Evolutionary conservation across 2,113 vertebrate genomes (phyloP).

Genomic region (Cheilinus undulatus): DNA sequence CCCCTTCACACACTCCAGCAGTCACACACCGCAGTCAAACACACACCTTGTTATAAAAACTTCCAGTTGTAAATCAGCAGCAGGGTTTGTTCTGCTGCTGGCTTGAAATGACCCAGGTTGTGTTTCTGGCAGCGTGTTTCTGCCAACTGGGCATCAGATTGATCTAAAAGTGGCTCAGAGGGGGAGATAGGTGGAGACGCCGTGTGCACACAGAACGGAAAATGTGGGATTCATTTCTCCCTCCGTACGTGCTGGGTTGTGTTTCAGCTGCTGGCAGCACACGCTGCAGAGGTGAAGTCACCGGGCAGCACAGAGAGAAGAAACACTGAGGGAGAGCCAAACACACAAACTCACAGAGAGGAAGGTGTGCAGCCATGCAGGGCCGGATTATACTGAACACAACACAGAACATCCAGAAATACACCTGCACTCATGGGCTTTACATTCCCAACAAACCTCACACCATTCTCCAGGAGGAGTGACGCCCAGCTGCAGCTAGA

Average conservation of each 20-base stretch:
- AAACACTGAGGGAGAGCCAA: slow-evolving; percentile 18
- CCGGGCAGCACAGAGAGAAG: slow-evolving; percentile 30
- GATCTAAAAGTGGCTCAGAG: slow-evolving; percentile 51
- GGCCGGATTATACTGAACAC: not conserved
- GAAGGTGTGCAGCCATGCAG: slow-evolving; percentile 15
- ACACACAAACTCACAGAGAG: not conserved
- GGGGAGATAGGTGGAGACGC: slow-evolving; percentile 34
- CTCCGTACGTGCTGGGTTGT: slow-evolving; percentile 45
- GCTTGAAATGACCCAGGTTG: slow-evolving; percentile 44
- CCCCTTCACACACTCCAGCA: not conserved
- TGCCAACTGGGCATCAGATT: slow-evolving; percentile 58
- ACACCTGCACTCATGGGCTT: not conserved
- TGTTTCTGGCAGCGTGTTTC: slow-evolving; percentile 50
- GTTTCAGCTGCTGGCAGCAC: slow-evolving; percentile 62
- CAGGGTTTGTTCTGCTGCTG: slow-evolving; percentile 16
- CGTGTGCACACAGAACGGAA: slow-evolving; percentile 40
- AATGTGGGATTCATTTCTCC: slow-evolving; percentile 60
- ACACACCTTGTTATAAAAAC: slow-evolving; percentile 20
- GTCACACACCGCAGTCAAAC: not conserved
- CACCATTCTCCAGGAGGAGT: too few relatives aligned
- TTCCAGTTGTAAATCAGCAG: slow-evolving; percentile 18
- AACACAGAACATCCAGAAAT: not conserved
- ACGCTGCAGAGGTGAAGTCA: slow-evolving; percentile 63
- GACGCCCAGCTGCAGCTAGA: too few relatives aligned
- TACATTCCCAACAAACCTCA: not conserved